Percentiles rank a stretch among this genome's conserved stretches.
phyloP scores from a whole-genome alignment of 2,797 vertebrate species.

The Hypotaenidia okinawae region DNA sequence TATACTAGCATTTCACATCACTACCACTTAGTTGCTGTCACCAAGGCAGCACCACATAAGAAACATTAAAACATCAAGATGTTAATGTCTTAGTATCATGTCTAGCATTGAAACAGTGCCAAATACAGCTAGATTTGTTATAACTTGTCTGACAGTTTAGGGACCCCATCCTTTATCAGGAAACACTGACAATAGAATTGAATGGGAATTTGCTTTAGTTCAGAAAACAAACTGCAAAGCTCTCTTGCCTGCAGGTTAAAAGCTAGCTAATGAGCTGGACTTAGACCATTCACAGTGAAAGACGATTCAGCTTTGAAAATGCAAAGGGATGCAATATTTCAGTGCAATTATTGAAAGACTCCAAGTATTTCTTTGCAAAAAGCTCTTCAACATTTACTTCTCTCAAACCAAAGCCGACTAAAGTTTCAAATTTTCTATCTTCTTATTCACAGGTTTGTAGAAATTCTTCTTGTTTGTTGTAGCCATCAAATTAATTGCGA shows the following conservation, averaged over 20 bases:
- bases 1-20: background rate
- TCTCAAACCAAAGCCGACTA: background rate
- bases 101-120: background rate
- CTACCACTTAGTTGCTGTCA: background rate
- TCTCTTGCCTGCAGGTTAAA: background rate
- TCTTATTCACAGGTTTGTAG: background rate
- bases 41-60: background rate
- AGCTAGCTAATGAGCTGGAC: background rate
- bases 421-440: background rate
- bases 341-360: background rate
- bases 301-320: background rate
- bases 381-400: background rate
- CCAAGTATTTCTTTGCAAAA: background rate
- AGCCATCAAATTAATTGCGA: background rate
- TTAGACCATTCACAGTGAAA: background rate
- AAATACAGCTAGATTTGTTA: background rate
- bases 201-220: background rate
- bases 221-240: background rate
- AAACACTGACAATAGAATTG: background rate
- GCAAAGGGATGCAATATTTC: background rate
- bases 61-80: background rate
- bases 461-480: background rate
- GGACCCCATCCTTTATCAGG: background rate
- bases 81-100: background rate
- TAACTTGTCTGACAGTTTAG: background rate